phyloP scores from a whole-genome alignment of 2,797 vertebrate genomes.

The Erpetoichthys calabaricus region DNA sequence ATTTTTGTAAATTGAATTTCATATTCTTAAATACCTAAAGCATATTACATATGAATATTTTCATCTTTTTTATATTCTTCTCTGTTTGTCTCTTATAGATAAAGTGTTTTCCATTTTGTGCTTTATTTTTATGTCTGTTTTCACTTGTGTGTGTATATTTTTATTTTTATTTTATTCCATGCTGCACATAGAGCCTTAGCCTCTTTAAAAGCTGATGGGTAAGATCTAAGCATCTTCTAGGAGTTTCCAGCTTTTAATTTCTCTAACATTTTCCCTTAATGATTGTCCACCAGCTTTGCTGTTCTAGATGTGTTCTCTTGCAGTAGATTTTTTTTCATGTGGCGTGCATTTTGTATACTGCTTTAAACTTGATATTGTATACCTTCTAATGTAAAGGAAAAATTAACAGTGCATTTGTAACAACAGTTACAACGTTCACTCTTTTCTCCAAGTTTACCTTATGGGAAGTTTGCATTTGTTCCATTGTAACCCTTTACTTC shows the following conservation, averaged over 20 bases:
- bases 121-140: constrained; percentile 20
- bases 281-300: constrained; percentile 8
- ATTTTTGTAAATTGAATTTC: too few species aligned
- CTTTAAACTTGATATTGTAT: too few species aligned
- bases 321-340: constrained; percentile 17
- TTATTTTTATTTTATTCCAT: constrained; percentile 53
- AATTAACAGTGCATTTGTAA: too few species aligned
- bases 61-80: too few species aligned
- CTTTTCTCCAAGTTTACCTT: too few species aligned
- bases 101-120: constrained; percentile 16
- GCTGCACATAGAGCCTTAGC: constrained; percentile 65
- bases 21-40: too few species aligned
- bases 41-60: too few species aligned
- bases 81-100: too few species aligned
- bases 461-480: too few species aligned
- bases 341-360: not conserved
- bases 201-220: constrained; percentile 65
- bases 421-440: too few species aligned
- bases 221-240: constrained; percentile 32
- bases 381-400: too few species aligned
- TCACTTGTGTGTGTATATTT: constrained; percentile 32
- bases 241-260: constrained; percentile 5
- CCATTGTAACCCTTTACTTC: too few species aligned
- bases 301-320: constrained; percentile 19
- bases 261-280: not conserved